phyloP scores from a whole-genome alignment of 2,888 invertebrate genomes.

The Argynnis bischoffii region DNA sequence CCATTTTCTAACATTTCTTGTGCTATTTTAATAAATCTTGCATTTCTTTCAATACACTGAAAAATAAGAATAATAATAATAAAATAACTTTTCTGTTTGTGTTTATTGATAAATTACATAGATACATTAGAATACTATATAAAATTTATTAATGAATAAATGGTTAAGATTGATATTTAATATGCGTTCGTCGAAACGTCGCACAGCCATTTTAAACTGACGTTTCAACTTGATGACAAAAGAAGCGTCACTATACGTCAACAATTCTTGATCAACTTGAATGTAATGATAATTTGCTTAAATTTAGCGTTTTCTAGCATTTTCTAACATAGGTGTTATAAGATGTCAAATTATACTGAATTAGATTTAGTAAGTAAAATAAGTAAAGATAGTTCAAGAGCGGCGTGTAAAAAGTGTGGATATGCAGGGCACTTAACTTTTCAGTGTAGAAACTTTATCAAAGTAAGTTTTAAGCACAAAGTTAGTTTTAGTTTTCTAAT shows the following conservation, averaged over 20 bases:
- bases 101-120: too few relatives aligned
- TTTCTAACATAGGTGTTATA: constrained; percentile 35
- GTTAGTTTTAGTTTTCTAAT: background rate
- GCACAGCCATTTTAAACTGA: background rate
- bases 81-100: too few relatives aligned
- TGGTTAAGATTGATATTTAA: background rate
- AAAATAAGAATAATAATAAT: constrained; percentile 24
- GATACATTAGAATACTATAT: too few relatives aligned
- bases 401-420: constrained; percentile 97
- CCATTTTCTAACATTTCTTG: constrained; percentile 79
- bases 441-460: constrained; percentile 97
- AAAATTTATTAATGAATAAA: too few relatives aligned
- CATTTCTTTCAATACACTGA: constrained; percentile 35
- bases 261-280: background rate
- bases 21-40: constrained; percentile 33
- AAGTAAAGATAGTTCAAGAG: constrained; percentile 89
- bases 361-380: constrained; percentile 69
- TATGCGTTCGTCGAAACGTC: constrained; percentile 20
- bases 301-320: constrained; percentile 26
- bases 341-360: constrained; percentile 62
- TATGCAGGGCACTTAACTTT: constrained; percentile 98
- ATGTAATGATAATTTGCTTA: constrained; percentile 43
- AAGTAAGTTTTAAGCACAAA: constrained; percentile 76
- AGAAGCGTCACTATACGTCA: background rate
- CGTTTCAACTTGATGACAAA: background rate